Evolutionary conservation across 2,888 invertebrate species (phyloP), one percentile per base, ranked within the genome.

Genomic region (Monoplex corrugatus): DNA sequence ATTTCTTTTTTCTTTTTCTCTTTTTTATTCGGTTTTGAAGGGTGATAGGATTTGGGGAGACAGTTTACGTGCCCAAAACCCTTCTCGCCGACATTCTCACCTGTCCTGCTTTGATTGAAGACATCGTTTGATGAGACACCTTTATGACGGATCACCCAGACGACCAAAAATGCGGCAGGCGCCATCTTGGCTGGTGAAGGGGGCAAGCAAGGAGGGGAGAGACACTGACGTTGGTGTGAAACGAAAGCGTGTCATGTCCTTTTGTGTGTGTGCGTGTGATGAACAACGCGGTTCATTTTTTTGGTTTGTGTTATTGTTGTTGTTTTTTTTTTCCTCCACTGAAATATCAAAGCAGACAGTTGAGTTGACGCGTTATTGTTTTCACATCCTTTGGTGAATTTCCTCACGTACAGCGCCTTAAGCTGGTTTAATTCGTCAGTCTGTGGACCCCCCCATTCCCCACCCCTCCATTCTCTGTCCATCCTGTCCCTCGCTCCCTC

Each of bases 111-210:
- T 3, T 80, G 43, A 80, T 43, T 43, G 78, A 28, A 16, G 43
- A 32, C 78, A 40, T 16, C 28, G 78, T 80, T 80, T 80, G 78
- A 80, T 80, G 40, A 16, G 78, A 80, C 78, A 40, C 32, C 5
- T 35, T 8, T 0, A 43, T 80, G 78, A 80, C 40, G 43, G 72
- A 72, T 72, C 32, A 23, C 72, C 72, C 72, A 72, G 72, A 72
- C 72, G 72, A 72, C 35, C 72, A 72, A 72, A 23, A 72, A 72
- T 72, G 72, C 72, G 72, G 72, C 72, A 72, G 72, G 35, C 72
- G 72, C 72, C 72, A 72, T 72, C 8, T 72, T 72, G 72, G 35
- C 32, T n/a, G 32, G 50, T 8, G 10, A 16, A 0, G 10, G 68
- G 68, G 68, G 68, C 19, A 50, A 50, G 50, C 68, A 0, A 0